Evolutionary conservation across 2,888 invertebrate species (phyloP).

Genomic region (Lapara coniferarum): DNA sequence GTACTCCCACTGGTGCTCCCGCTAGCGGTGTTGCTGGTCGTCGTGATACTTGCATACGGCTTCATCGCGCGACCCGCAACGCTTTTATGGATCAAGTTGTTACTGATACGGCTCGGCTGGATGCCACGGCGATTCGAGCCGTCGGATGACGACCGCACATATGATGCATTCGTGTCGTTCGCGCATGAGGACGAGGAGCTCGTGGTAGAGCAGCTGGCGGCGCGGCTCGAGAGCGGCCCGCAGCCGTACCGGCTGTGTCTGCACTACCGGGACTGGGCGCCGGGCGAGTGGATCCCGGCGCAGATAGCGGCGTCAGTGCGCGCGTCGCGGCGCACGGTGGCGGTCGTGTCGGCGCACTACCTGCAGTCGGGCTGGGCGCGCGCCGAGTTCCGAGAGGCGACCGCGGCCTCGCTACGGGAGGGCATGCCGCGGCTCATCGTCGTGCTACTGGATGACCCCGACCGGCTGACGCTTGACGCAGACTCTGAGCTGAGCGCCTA

Average conservation of each 20-base stretch:
- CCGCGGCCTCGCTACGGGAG: slow-evolving; percentile 47
- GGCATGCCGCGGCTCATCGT: slow-evolving; percentile 88
- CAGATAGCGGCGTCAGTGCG: slow-evolving; percentile 89
- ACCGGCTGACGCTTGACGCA: slow-evolving; percentile 75
- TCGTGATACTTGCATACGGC: slow-evolving; percentile 30
- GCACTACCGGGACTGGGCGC: neutral
- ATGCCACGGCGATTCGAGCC: neutral
- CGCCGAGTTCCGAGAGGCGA: slow-evolving; percentile 87
- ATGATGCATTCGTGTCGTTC: slow-evolving; percentile 92
- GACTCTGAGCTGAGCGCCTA: slow-evolving; percentile 86
- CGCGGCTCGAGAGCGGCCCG: slow-evolving; percentile 83
- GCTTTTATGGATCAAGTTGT: neutral
- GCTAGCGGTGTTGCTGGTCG: neutral
- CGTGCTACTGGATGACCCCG: slow-evolving; percentile 82
- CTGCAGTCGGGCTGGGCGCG: slow-evolving; percentile 83
- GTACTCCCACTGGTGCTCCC: neutral
- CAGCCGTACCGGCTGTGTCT: neutral
- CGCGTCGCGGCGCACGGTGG: slow-evolving; percentile 82
- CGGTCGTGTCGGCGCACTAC: slow-evolving; percentile 51
- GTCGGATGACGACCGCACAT: neutral
- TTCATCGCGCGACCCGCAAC: neutral
- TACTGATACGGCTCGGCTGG: neutral
- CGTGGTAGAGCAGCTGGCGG: slow-evolving; percentile 85
- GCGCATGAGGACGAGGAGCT: slow-evolving; percentile 90
- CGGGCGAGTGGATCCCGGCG: slow-evolving; percentile 43